Base-by-base conservation (phyloP, 2,888 invertebrate species). In the Lochmaea capreae region DNA sequence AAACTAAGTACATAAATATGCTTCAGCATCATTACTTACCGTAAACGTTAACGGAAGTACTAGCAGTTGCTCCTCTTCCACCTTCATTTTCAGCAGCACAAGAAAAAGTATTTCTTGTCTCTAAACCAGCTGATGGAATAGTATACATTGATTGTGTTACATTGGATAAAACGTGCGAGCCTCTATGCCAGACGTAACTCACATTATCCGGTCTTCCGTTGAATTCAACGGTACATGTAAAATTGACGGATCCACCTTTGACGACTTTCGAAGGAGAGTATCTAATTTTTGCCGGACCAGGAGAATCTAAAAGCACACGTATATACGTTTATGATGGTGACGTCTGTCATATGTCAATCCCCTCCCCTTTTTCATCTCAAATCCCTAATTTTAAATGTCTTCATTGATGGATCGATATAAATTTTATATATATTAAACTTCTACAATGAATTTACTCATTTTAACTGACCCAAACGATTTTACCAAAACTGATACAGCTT, bases 61-160 rank as follows among this genome's bases (percentile, higher is more conserved):
- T 91, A 26, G 92, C 93, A 63, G 91, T 89, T 72, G 90, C 90
- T 66, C 95, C 94, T 80, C 93, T 92, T 0, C 97, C 97, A 0
- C 96, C 96, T 12, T 93, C 92, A 87, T 96, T 97, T 86, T 91
- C 91, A 0, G 96, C 96, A 79, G 93, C 91, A 84, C 98, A 98
- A 0, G 95, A 94, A 88, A 96, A 97, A 89, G 95, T 96, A 81
- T 95, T 95, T 77, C 95, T 91, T 66, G 95, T 95, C 85, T 95
- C 94, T 77, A 97, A 88, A 12, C 94, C 93, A 14, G 96, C 96
- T 0, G 95, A 94, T 77, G 93, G 93, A 76, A 97, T 93, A 42
- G 92, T 93, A 91, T 94, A 94, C 83, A 92, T 93, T 77, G 92
- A 90, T 5, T 93, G 91, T 42, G 93, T 93, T 72, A 94, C 92